Percentiles rank a stretch among this genome's conserved stretches.
Conservation (phyloP, 2,888 invertebrate species). For the Ormyrus rosae region DNA sequence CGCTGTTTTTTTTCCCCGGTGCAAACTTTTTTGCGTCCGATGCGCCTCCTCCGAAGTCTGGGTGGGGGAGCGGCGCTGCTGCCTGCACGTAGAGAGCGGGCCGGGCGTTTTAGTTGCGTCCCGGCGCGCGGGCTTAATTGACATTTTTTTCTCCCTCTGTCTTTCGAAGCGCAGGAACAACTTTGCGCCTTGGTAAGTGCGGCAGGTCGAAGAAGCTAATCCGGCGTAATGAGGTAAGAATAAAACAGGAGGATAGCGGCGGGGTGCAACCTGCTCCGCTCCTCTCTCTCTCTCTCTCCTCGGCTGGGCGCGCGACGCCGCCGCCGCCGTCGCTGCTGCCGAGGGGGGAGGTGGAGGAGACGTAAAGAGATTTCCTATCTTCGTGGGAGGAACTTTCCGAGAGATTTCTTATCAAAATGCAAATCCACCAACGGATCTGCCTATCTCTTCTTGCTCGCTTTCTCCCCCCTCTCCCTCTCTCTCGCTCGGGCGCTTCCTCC, state of each 20-base stretch:
- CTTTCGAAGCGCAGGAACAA: constrained; percentile 55
- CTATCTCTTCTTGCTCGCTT: constrained; percentile 55
- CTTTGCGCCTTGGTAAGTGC: constrained; percentile 61
- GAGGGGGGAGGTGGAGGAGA: constrained; percentile 44
- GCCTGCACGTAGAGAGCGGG: background rate
- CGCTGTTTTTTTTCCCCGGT: background rate
- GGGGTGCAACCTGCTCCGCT: background rate
- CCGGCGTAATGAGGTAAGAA: constrained; percentile 73
- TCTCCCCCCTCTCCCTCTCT: background rate
- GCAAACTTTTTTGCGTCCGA: constrained; percentile 53
- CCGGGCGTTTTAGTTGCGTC: constrained; percentile 46
- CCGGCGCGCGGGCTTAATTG: constrained; percentile 55
- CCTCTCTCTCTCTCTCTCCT: background rate
- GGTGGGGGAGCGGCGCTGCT: background rate
- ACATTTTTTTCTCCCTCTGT: constrained; percentile 59
- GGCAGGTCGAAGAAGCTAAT: constrained; percentile 70
- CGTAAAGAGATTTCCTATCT: constrained; percentile 64
- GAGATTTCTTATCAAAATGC: constrained; percentile 76
- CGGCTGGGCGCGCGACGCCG: background rate
- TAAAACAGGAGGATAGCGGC: constrained; percentile 66
- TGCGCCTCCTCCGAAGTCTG: constrained; percentile 48
- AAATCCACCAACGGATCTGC: constrained; percentile 70
- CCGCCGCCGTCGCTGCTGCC: background rate
- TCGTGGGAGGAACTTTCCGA: constrained; percentile 68
- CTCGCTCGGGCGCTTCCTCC: background rate